Percentiles rank a stretch among this genome's conserved stretches.
Conservation (phyloP, 1,140 invertebrate genomes). For the Phenacoccus solenopsis region DNA sequence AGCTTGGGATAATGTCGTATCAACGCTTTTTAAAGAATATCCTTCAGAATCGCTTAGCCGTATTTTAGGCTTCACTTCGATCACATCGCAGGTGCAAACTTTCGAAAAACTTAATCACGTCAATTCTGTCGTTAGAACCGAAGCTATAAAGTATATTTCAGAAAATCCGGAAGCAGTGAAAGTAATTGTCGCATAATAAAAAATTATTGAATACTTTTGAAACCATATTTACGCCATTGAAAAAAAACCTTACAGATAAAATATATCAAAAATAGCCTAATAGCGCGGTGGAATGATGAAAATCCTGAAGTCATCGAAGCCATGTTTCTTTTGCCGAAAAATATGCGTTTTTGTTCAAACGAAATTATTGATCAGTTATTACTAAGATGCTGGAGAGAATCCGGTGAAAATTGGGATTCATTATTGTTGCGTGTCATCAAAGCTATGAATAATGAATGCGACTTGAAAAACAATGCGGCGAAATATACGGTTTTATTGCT, state of each 20-base stretch:
- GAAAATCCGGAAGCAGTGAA: constrained; percentile 38
- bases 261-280: not conserved
- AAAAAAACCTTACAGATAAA: not conserved
- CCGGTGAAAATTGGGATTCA: not conserved
- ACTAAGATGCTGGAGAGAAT: not conserved
- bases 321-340: not conserved
- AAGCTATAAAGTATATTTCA: constrained; percentile 44
- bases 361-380: not conserved
- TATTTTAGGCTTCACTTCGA: not conserved
- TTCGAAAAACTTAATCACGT: constrained; percentile 54
- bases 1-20: not conserved
- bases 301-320: not conserved
- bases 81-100: constrained; percentile 33
- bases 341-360: not conserved
- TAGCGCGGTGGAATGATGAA: constrained; percentile 5
- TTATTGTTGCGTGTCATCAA: not conserved
- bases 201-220: not conserved
- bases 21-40: not conserved
- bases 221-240: not conserved
- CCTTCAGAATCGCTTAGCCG: not conserved
- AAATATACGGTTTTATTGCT: not conserved
- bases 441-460: not conserved
- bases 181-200: constrained; percentile 19
- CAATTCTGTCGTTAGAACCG: constrained; percentile 42
- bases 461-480: not conserved